Base-by-base conservation (phyloP, 1,140 invertebrate genomes). In the Pogonus chalceus region DNA sequence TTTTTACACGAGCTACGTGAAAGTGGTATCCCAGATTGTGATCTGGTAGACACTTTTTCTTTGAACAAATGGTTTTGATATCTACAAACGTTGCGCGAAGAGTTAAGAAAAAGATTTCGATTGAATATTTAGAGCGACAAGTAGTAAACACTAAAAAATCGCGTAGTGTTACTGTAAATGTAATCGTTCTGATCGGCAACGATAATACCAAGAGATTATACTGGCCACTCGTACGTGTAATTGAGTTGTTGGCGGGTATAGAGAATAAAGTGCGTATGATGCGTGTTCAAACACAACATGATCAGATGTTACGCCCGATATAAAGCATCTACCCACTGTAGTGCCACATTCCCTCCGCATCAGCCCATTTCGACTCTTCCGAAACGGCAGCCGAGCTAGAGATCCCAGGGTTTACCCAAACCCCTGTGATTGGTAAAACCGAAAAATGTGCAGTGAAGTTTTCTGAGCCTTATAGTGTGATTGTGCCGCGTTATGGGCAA, bases 1-100 rank as follows among this genome's bases (percentile, higher is more conserved):
- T 67, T 68, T 23, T 39, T 67, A n/a, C 57, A 62, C 26, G 62
- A 66, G 10, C 51, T 61, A 24, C 35, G 50, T 20, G 53, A 50
- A 37, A 50, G 12, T 39, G 63, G 56, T 20, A 48, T 57, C 1
- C 56, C 62, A 24, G 63, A 68, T 54, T 24, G 58, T 10, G 59
- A 62, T 53, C n/a, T 23, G 2, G 35, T 65, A 0, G 55, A 57
- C 47, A 43, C 20, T 18, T 53, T 37, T 14, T 49, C 50, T 39
- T 54, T 57, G 26, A 24, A 20, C 14, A 51, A 51, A 4, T 56
- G 48, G 31, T 46, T 59, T 26, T 24, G 12, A n/a, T 21, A 54
- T 22, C 35, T 35, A 31, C 56, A 55, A 52, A 51, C 53, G 52
- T n/a, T 64, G 12, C 49, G 54, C 35, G 50, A 62, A 39, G 47